Conservation (phyloP, 2,888 invertebrate genomes). For the Stenotaenia linearis region DNA sequence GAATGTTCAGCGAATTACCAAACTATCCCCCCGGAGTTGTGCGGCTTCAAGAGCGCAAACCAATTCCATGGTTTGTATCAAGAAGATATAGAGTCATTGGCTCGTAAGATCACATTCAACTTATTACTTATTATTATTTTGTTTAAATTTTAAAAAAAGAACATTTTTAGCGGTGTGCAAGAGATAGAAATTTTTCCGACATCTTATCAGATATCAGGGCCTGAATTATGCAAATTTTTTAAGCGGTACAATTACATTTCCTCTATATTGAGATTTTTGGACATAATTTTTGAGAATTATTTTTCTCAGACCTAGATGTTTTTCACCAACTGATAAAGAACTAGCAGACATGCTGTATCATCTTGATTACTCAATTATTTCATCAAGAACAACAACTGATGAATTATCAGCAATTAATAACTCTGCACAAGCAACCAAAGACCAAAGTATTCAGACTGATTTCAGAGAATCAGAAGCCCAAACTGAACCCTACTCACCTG, state of each 20-base stretch:
- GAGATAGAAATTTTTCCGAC: neutral
- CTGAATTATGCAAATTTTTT: neutral
- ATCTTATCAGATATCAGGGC: neutral
- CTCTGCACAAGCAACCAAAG: constrained; percentile 41
- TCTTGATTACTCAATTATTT: neutral
- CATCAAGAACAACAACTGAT: neutral
- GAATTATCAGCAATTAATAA: neutral
- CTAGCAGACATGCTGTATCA: neutral
- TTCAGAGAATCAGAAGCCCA: constrained; percentile 71
- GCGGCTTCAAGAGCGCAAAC: neutral
- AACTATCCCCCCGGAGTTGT: neutral
- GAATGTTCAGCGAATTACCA: neutral
- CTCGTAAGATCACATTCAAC: neutral
- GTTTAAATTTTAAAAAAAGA: neutral
- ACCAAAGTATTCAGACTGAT: constrained; percentile 60
- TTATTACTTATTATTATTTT: no score
- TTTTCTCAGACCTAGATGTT: neutral
- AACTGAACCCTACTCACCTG: constrained; percentile 70
- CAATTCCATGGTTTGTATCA: neutral
- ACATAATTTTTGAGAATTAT: no score
- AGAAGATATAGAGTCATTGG: neutral
- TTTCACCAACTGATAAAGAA: neutral
- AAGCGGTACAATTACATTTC: no score
- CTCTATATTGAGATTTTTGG: neutral
- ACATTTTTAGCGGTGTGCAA: neutral